phyloP scores from a whole-genome alignment of 1,140 invertebrate genomes.

The Stenopsyche tienmushanensis region DNA sequence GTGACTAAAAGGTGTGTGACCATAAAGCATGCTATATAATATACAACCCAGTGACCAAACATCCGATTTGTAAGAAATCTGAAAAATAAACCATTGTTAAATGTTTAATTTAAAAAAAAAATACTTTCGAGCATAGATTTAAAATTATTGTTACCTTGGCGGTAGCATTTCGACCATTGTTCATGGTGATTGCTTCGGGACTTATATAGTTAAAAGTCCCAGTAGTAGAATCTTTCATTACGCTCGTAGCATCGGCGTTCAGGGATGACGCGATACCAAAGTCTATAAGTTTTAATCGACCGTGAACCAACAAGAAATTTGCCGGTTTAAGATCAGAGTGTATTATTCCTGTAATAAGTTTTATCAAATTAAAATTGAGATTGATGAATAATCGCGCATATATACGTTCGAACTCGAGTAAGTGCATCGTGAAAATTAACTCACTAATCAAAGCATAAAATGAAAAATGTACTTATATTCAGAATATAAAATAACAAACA shows the following conservation, averaged over 20 bases:
- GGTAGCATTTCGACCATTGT: constrained; percentile 47
- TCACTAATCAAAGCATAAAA: no score
- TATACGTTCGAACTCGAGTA: background rate
- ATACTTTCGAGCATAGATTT: no score
- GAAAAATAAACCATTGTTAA: constrained; percentile 41
- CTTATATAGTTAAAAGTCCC: constrained; percentile 97
- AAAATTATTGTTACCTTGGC: constrained; percentile 48
- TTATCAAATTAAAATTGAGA: constrained; percentile 24
- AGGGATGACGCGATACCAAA: constrained; percentile 96
- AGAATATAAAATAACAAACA: no score
- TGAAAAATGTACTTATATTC: no score
- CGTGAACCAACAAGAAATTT: constrained; percentile 90
- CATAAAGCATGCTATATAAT: constrained; percentile 90
- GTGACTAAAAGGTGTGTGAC: constrained; percentile 87
- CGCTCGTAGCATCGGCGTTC: constrained; percentile 85
- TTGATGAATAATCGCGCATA: background rate
- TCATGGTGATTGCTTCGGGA: constrained; percentile 80
- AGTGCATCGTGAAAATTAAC: no score
- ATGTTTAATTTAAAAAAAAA: background rate
- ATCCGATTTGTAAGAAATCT: constrained; percentile 92
- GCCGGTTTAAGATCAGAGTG: constrained; percentile 97
- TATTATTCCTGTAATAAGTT: constrained; percentile 73
- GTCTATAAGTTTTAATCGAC: constrained; percentile 92
- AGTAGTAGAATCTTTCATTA: constrained; percentile 75
- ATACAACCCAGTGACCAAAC: constrained; percentile 98